Conservation (phyloP, 2,888 invertebrate genomes). For the Tridacna crocea region DNA sequence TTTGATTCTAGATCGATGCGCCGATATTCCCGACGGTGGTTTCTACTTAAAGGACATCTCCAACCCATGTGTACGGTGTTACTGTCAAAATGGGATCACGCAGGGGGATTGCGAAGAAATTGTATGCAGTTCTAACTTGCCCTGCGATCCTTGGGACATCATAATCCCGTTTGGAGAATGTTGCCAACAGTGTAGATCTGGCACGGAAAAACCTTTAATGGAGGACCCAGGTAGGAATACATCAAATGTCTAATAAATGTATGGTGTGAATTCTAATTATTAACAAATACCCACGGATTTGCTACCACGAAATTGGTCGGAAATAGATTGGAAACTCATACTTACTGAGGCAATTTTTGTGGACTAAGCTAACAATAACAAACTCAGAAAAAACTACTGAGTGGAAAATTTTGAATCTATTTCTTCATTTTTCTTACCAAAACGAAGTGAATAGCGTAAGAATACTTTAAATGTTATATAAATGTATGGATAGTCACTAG, state of each 20-base stretch:
- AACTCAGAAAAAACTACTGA: neutral
- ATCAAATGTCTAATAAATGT: conserved; percentile 36
- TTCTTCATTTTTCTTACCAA: neutral
- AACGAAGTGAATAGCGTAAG: neutral
- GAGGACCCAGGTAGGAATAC: conserved; percentile 48
- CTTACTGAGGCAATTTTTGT: neutral
- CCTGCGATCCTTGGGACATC: conserved; percentile 33
- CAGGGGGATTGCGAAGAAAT: conserved; percentile 32
- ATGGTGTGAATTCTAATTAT: conserved; percentile 1
- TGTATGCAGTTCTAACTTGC: conserved; percentile 35
- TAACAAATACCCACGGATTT: too few relatives aligned
- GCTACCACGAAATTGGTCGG: too few relatives aligned
- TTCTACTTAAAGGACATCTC: conserved; percentile 41
- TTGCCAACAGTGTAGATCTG: conserved; percentile 40
- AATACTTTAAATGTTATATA: neutral
- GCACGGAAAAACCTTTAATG: too few relatives aligned
- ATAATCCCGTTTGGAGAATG: conserved; percentile 51
- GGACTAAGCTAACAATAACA: too few relatives aligned
- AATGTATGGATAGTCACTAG: conserved; percentile 1
- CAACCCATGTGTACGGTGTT: conserved; percentile 55
- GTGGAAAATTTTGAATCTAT: neutral
- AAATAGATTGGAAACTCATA: neutral
- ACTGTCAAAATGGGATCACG: conserved; percentile 40
- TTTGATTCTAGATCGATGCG: conserved; percentile 33
- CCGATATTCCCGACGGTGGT: conserved; percentile 33